Conservation (phyloP, 2,888 invertebrate genomes). For the Caenorhabditis plicata region DNA sequence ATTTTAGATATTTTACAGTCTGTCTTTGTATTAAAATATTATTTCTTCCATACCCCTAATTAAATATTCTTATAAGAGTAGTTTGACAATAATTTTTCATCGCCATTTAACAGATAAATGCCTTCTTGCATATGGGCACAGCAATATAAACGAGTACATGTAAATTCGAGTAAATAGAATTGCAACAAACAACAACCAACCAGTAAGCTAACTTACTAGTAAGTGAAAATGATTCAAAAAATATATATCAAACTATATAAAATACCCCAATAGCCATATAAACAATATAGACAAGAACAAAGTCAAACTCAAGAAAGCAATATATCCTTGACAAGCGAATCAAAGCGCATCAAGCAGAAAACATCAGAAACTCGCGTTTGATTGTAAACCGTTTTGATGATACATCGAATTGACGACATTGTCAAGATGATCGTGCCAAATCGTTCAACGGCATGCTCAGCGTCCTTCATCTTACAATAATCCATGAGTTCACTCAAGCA, state of each 20-base stretch:
- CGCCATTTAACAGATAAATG: too few species aligned
- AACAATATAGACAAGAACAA: background rate
- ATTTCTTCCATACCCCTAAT: too few species aligned
- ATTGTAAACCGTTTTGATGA: slow-evolving; percentile 38
- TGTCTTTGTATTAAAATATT: too few species aligned
- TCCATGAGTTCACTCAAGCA: slow-evolving; percentile 32
- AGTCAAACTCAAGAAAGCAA: slow-evolving; percentile 27
- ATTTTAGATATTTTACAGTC: too few species aligned
- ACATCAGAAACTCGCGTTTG: slow-evolving; percentile 42
- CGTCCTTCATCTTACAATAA: slow-evolving; percentile 20
- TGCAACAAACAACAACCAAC: too few species aligned
- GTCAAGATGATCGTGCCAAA: slow-evolving; percentile 38
- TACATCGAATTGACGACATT: slow-evolving; percentile 40
- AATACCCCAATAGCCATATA: background rate
- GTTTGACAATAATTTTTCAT: too few species aligned
- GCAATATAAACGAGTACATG: too few species aligned
- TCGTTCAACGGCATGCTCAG: slow-evolving; percentile 29
- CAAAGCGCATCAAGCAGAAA: slow-evolving; percentile 48
- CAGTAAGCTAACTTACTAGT: too few species aligned
- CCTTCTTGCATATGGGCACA: too few species aligned
- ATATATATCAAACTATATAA: too few species aligned
- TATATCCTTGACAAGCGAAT: slow-evolving; percentile 42
- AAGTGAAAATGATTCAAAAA: background rate
- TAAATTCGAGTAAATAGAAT: too few species aligned
- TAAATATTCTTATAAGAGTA: too few species aligned